A percentile compares a stretch with the other conserved stretches of the same genome.
These are phyloP conservation scores for Laticauda colubrina DNA, from an alignment of 2,113 vertebrate genomes.

Conservation along the genomic window DNA sequence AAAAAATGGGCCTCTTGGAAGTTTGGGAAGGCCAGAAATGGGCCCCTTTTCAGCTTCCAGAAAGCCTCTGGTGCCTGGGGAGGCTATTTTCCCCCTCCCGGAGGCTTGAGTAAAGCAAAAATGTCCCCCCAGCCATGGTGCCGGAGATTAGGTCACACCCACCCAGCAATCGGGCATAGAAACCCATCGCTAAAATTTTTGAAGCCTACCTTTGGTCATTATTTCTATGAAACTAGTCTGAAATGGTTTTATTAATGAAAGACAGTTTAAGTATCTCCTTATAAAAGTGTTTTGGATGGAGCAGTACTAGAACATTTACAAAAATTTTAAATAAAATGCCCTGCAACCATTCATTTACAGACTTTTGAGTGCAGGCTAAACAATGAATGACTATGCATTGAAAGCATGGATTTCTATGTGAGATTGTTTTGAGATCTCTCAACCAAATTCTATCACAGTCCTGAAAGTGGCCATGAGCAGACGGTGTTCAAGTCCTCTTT, in stretches of 20 bases:
- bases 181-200: too few relatives aligned
- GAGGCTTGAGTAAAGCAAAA: too few relatives aligned
- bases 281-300: neutral
- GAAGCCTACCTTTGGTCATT: too few relatives aligned
- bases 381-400: neutral
- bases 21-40: too few relatives aligned
- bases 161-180: too few relatives aligned
- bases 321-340: neutral
- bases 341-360: neutral
- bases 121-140: too few relatives aligned
- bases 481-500: neutral
- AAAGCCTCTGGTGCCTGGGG: too few relatives aligned
- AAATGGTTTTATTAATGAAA: neutral
- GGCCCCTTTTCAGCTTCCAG: too few relatives aligned
- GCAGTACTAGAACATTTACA: neutral
- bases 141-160: too few relatives aligned
- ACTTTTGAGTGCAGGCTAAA: neutral
- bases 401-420: neutral
- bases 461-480: neutral
- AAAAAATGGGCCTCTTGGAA: too few relatives aligned
- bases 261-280: neutral
- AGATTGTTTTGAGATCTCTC: neutral
- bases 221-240: neutral
- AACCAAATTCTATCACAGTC: neutral
- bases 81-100: too few relatives aligned